Conservation (phyloP, 2,113 vertebrate genomes). For the Plestiodon gilberti region DNA sequence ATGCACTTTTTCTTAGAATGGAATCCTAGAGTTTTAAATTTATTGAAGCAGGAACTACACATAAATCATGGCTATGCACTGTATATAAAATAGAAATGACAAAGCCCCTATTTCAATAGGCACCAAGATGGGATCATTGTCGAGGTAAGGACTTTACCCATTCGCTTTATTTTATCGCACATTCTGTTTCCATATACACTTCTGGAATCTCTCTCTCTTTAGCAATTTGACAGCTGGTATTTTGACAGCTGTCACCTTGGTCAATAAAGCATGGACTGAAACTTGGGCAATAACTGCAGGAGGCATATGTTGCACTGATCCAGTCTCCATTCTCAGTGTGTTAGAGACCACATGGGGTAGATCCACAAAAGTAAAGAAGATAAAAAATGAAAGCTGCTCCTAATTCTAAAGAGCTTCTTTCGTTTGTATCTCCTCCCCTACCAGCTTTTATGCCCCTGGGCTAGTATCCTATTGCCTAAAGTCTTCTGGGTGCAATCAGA, state of each 20-base stretch:
- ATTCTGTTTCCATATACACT: neutral
- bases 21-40: neutral
- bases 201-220: neutral
- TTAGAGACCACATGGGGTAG: constrained; percentile 5
- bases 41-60: neutral
- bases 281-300: neutral
- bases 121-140: neutral
- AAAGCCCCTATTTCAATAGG: neutral
- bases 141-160: neutral
- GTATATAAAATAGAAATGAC: neutral
- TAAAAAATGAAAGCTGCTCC: neutral
- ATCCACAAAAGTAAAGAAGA: neutral
- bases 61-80: neutral
- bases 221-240: constrained; percentile 25
- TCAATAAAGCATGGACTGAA: constrained; percentile 3
- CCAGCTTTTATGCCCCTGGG: neutral
- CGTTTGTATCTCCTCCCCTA: neutral
- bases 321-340: neutral
- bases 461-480: neutral
- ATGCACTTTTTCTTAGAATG: neutral
- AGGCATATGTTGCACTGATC: neutral
- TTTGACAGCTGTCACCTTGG: constrained; percentile 35
- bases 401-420: neutral
- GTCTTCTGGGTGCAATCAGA: neutral
- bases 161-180: neutral